Base-by-base conservation (phyloP, 2,113 vertebrate genomes). In the Hippocampus barbouri region DNA sequence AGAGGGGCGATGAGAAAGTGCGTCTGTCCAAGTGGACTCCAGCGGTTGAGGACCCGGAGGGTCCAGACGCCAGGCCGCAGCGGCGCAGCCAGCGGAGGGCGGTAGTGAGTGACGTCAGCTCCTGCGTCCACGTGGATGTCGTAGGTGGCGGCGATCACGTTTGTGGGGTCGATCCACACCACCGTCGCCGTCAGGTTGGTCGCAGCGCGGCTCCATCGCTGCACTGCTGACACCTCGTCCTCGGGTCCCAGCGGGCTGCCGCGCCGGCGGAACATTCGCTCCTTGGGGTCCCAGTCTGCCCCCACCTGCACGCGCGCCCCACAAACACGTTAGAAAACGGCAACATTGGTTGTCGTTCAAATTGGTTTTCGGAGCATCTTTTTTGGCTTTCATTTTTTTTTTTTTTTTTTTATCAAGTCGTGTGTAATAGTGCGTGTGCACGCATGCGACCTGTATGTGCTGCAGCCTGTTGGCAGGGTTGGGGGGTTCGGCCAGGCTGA, bases 111-210 rank as follows among this genome's bases (percentile, higher is more conserved):
- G 72, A 94, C 97, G 66, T 99, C 97, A 0, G 96, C 94, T 0
- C 93, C 90, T 47, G 95, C 93, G 70, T 98, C 97, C 5, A 99
- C 97, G 4, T 97, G 93, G 84, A 99, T 97, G 82, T 99, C 97
- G 0, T 99, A 99, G 0, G 97, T 99, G 72, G 97, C 96, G 2
- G 97, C 97, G n/a, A 99, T 99, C 41, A 98, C 85, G 2, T 98
- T 98, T 53, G 97, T 77, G 1, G 97, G 97, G 84, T 99, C 97
- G 54, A 98, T 92, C 97, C 97, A 99, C 62, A 98, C 93, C 69
- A 98, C 91, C 0, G 97, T 99, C 47, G 97, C 94, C 0, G 97
- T 99, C 87, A 97, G 92, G 0, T 99, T 99, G 81, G 47, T 80
- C 83, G 94, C 93, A 1, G 95, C 94, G 9, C 97, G 96, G 0